Evolutionary conservation across 2,113 vertebrate species (phyloP).

Genomic region (Lophochroa leadbeateri): DNA sequence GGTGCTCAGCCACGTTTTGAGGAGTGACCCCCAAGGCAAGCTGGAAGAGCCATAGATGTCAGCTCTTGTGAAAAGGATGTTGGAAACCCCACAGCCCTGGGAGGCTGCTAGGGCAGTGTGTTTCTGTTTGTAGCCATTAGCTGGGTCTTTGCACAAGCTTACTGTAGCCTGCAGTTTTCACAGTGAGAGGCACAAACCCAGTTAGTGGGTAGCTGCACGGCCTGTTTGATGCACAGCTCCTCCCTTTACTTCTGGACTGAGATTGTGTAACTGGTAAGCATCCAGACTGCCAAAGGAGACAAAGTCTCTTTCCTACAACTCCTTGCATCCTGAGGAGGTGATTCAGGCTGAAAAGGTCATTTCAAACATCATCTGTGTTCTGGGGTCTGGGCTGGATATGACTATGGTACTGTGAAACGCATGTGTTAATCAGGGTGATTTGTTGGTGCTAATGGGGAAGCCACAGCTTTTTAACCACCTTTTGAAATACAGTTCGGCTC

Average conservation of each 20-base stretch:
- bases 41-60: neutral
- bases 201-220: accelerated
- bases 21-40: neutral
- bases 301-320: neutral
- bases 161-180: neutral
- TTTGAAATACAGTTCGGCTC: neutral
- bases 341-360: neutral
- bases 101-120: neutral
- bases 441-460: neutral
- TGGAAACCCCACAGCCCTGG: neutral
- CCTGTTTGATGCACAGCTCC: neutral
- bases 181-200: neutral
- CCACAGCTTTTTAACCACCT: neutral
- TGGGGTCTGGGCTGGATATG: neutral
- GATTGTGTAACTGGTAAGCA: neutral
- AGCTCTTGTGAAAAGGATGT: neutral
- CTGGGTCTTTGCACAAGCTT: neutral
- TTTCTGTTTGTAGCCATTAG: neutral
- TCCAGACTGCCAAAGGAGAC: neutral
- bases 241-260: neutral
- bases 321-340: neutral
- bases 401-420: accelerated
- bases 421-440: neutral
- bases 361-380: neutral
- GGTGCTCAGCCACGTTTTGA: accelerated